Evolutionary conservation across 1,140 invertebrate species (phyloP).

Genomic region (Hyposmocoma kahamanoa): DNA sequence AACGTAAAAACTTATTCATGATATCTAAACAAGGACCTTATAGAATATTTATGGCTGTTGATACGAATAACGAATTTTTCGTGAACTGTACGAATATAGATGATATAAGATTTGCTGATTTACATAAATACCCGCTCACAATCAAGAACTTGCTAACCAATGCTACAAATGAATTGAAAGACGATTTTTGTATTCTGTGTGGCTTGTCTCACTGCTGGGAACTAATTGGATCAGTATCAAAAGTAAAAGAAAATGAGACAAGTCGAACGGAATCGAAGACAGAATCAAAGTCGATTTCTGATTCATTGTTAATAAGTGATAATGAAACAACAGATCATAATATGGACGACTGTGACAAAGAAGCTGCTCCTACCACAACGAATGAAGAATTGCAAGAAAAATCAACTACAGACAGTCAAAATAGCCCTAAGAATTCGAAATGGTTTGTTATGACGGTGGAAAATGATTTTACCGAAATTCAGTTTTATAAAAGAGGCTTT

Average conservation of each 20-base stretch:
- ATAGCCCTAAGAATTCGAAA: too few species aligned
- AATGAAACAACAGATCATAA: conserved; percentile 2
- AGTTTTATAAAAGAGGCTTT: conserved; percentile 54
- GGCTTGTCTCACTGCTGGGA: conserved; percentile 54
- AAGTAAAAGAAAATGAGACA: conserved; percentile 27
- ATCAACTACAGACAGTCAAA: too few species aligned
- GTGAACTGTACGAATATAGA: conserved; percentile 49
- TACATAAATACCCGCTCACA: conserved; percentile 47
- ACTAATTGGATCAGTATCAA: conserved; percentile 47
- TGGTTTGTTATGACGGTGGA: conserved; percentile 64
- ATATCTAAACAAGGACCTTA: conserved; percentile 38
- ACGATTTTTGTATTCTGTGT: conserved; percentile 57
- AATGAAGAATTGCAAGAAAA: too few species aligned
- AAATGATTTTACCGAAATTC: conserved; percentile 60
- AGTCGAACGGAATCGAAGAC: too few species aligned
- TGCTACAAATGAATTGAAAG: conserved; percentile 32
- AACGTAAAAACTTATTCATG: conserved; percentile 53
- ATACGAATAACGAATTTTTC: conserved; percentile 33
- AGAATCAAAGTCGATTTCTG: too few species aligned
- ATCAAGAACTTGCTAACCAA: conserved; percentile 52
- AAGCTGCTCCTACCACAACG: too few species aligned
- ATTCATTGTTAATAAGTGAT: too few species aligned
- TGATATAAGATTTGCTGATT: conserved; percentile 38
- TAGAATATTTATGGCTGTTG: conserved; percentile 52
- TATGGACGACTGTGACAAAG: too few species aligned